Percentiles rank a stretch among this genome's conserved stretches.
Evolutionary conservation across 2,888 invertebrate species (phyloP).

Genomic region (Himalopsyche kuldschensis): DNA sequence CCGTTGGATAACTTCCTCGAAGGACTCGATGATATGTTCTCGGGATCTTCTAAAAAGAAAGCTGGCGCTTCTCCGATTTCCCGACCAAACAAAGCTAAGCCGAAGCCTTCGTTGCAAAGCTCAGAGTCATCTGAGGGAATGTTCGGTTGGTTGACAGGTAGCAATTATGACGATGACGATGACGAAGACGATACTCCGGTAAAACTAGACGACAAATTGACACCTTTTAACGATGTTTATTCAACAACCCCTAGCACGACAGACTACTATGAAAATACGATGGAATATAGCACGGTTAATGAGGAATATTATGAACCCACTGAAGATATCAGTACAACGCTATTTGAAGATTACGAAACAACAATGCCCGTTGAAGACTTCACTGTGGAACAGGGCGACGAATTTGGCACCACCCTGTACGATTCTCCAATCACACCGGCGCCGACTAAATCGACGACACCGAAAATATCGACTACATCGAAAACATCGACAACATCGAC

Average conservation of each 20-base stretch:
- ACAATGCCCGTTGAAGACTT: neutral
- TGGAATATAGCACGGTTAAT: neutral
- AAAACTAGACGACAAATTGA: neutral
- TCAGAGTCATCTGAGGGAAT: neutral
- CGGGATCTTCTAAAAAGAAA: slow-evolving; percentile 4
- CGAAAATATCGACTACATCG: neutral
- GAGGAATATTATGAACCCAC: neutral
- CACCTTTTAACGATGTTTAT: neutral
- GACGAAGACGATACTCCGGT: neutral
- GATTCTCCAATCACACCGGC: neutral
- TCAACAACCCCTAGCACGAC: neutral
- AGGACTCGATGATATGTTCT: slow-evolving; percentile 26
- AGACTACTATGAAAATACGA: neutral
- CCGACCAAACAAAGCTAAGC: neutral
- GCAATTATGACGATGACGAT: neutral
- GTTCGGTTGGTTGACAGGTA: neutral
- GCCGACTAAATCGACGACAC: neutral
- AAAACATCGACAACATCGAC: neutral
- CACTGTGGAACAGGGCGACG: neutral
- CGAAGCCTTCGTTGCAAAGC: neutral
- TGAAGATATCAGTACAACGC: neutral
- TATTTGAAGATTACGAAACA: neutral
- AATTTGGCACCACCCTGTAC: neutral
- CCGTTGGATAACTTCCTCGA: slow-evolving; percentile 29
- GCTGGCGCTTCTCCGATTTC: neutral